Conservation (phyloP, 2,113 vertebrate species). For the human (Homo sapiens) region GRCh38 chr11:48365501-48366000, state of each 20-base stretch:
- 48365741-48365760: conserved; percentile 10
- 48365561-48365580: conserved; percentile 54
- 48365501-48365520: not conserved
- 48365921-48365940: conserved; percentile 54
- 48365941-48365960: conserved; percentile 7
- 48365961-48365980: not conserved
- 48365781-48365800: conserved; percentile 57
- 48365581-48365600: conserved; percentile 20
- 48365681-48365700: not conserved
- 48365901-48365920: conserved; percentile 35
- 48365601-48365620: conserved; percentile 35
- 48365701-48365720: not conserved
- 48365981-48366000: conserved; percentile 21
- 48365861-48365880: conserved; percentile 66
- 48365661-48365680: conserved; percentile 54
- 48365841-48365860: conserved; percentile 37
- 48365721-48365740: conserved; percentile 17
- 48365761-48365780: conserved; percentile 57
- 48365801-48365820: conserved; percentile 45
- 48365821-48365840: conserved; percentile 21
- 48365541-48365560: conserved; percentile 50
- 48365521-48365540: conserved; percentile 56
- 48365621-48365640: conserved; percentile 55
- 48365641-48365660: conserved; percentile 39
- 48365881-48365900: conserved; percentile 57